Evolutionary conservation across 2,888 invertebrate genomes (phyloP).

Genomic region (Morpho achilles): DNA sequence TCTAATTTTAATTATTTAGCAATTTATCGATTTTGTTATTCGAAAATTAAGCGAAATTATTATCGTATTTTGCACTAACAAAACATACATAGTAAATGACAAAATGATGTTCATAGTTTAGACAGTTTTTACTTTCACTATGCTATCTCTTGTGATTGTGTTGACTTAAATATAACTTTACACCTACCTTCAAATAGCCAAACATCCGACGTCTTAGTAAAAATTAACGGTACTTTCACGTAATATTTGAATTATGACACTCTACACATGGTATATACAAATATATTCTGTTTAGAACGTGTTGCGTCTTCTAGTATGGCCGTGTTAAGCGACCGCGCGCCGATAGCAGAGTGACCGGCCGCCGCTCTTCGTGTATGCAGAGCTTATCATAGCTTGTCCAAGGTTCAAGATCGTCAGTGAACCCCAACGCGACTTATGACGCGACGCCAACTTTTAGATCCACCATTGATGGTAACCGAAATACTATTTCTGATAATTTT

Average conservation of each 20-base stretch:
- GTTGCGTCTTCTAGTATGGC: constrained; percentile 1
- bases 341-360: constrained; percentile 12
- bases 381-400: constrained; percentile 55
- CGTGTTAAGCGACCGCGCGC: constrained; percentile 7
- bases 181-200: background rate
- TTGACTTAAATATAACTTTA: too few species aligned
- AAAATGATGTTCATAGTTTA: too few species aligned
- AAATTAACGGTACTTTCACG: background rate
- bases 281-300: constrained; percentile 2
- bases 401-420: constrained; percentile 47
- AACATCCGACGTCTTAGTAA: background rate
- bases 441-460: constrained; percentile 8
- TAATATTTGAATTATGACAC: background rate
- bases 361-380: constrained; percentile 29
- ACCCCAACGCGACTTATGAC: constrained; percentile 27
- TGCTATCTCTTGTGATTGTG: too few species aligned
- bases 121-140: too few species aligned
- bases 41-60: too few species aligned
- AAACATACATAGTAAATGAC: too few species aligned
- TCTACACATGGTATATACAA: background rate
- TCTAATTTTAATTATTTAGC: too few species aligned
- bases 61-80: too few species aligned
- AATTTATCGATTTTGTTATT: too few species aligned
- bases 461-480: background rate
- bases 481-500: constrained; percentile 5